These are phyloP conservation scores for Acanthosoma haemorrhoidale DNA, from an alignment of 2,888 invertebrate species.

Conservation along the genomic window DNA sequence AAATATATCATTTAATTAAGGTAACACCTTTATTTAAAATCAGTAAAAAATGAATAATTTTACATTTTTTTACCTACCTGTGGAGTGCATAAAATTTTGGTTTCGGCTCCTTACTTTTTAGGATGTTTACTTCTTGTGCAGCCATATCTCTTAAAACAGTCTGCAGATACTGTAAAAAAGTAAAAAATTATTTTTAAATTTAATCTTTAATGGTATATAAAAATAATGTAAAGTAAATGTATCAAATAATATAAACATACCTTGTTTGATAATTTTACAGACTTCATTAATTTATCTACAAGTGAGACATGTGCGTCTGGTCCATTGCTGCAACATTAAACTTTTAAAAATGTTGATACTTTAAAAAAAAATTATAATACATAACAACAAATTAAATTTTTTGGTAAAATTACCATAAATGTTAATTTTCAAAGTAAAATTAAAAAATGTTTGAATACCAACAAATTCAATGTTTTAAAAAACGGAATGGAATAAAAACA, in stretches of 20 bases:
- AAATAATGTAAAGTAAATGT: too few species aligned
- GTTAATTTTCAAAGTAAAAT: too few species aligned
- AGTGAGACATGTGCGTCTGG: constrained; percentile 64
- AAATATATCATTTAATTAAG: too few species aligned
- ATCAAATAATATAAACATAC: constrained; percentile 42
- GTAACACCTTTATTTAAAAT: too few species aligned
- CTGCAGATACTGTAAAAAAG: constrained; percentile 51
- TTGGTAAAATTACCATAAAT: too few species aligned
- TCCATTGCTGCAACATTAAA: constrained; percentile 61
- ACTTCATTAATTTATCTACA: constrained; percentile 67
- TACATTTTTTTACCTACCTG: constrained; percentile 42
- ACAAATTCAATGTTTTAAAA: too few species aligned
- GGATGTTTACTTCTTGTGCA: constrained; percentile 58
- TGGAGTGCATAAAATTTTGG: constrained; percentile 57
- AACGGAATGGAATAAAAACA: too few species aligned
- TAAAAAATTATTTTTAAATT: background rate
- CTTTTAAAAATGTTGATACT: too few species aligned
- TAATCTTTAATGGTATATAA: too few species aligned
- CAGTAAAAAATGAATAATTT: background rate
- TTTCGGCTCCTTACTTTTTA: constrained; percentile 50
- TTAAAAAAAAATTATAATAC: too few species aligned
- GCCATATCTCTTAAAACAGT: constrained; percentile 64
- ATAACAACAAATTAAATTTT: too few species aligned
- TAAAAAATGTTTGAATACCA: too few species aligned
- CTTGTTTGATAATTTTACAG: constrained; percentile 59